Evolutionary conservation across 2,113 vertebrate genomes (phyloP).

Genomic region (Poecile atricapillus): DNA sequence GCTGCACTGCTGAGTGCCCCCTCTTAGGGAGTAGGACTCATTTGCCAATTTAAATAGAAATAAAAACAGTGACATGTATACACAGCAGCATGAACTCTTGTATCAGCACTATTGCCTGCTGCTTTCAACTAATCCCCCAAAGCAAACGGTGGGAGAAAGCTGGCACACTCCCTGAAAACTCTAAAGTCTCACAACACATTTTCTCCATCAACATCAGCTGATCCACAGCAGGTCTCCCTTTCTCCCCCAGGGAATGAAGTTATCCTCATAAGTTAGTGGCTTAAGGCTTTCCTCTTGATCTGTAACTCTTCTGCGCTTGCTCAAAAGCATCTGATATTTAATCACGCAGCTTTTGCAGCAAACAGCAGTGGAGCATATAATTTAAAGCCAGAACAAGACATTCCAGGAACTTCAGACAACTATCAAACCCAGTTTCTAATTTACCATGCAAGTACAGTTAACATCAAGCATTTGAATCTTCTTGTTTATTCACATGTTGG

Average conservation of each 20-base stretch:
- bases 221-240: not conserved
- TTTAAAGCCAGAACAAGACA: not conserved
- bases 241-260: not conserved
- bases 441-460: not conserved
- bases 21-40: not conserved
- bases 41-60: not conserved
- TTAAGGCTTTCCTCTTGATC: not conserved
- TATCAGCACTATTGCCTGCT: not conserved
- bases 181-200: not conserved
- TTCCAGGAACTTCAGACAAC: not conserved
- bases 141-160: not conserved
- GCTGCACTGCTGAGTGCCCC: not conserved
- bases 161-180: not conserved
- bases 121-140: not conserved
- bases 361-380: fast-evolving
- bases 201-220: not conserved
- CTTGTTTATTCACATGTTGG: not conserved
- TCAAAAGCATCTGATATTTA: not conserved
- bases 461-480: not conserved
- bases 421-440: not conserved
- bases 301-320: not conserved
- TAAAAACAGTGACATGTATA: not conserved
- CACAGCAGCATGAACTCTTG: not conserved
- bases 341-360: not conserved
- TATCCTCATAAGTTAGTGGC: not conserved